Percentiles rank a stretch among this genome's conserved stretches.
Conservation (phyloP, 2,113 vertebrate species). For the Thunnus thynnus region DNA sequence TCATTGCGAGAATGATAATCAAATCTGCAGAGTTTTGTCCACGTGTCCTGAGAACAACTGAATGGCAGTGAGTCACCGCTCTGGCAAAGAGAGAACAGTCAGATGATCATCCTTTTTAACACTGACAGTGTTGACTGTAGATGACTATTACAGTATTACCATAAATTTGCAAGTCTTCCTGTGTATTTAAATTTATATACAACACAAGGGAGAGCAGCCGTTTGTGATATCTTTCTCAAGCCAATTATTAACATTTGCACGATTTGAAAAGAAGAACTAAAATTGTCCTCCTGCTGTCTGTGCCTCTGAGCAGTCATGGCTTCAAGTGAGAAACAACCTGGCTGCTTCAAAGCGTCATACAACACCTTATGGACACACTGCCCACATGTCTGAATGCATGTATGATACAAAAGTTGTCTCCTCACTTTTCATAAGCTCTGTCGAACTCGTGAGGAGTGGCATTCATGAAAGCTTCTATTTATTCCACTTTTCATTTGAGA, state of each 20-base stretch:
- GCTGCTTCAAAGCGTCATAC: constrained; percentile 39
- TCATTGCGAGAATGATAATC: constrained; percentile 69
- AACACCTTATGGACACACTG: constrained; percentile 58
- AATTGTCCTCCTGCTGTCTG: constrained; percentile 57
- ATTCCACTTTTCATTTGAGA: neutral
- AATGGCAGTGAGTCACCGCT: constrained; percentile 50
- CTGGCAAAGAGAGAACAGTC: neutral
- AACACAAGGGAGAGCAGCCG: too few relatives aligned
- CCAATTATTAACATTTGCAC: constrained; percentile 35
- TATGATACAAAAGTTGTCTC: constrained; percentile 16
- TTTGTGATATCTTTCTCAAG: neutral
- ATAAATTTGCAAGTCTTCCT: neutral
- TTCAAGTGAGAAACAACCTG: constrained; percentile 55
- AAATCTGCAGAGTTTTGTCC: constrained; percentile 62
- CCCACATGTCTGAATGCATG: constrained; percentile 44
- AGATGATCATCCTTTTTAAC: constrained; percentile 16
- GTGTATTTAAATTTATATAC: constrained; percentile 31
- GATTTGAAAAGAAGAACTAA: constrained; percentile 13
- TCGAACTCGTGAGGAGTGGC: neutral
- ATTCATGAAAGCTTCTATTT: constrained; percentile 16
- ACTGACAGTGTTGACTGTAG: neutral
- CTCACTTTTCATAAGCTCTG: neutral
- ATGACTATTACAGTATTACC: neutral
- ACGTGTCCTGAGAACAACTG: constrained; percentile 35
- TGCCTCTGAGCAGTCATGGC: constrained; percentile 51